phyloP scores from a whole-genome alignment of 2,797 vertebrate species.

The Discoglossus pictus region DNA sequence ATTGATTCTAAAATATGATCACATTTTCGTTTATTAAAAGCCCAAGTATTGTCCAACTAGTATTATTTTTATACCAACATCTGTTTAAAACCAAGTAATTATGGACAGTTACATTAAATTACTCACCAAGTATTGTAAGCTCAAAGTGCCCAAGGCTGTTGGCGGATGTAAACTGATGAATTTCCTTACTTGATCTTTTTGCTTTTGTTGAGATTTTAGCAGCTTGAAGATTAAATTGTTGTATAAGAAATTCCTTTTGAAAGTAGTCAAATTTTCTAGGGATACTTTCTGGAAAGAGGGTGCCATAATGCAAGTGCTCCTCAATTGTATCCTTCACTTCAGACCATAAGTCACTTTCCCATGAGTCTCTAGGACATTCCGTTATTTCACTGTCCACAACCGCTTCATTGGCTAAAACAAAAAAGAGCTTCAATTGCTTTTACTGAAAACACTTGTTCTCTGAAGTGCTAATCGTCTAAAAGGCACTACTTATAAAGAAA shows the following conservation, averaged over 20 bases:
- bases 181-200: slow-evolving; percentile 45
- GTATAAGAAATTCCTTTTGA: slow-evolving; percentile 71
- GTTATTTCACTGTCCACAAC: background rate
- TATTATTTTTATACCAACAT: background rate
- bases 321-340: slow-evolving; percentile 67
- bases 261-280: slow-evolving; percentile 74
- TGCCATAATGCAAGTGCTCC: slow-evolving; percentile 69
- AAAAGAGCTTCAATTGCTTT: slow-evolving; percentile 32
- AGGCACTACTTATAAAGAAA: too few relatives aligned
- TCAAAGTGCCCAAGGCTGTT: slow-evolving; percentile 75
- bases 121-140: slow-evolving; percentile 84
- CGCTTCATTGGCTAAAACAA: slow-evolving; percentile 52
- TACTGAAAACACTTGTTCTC: too few relatives aligned
- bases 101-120: background rate
- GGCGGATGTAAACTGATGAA: slow-evolving; percentile 57
- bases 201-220: slow-evolving; percentile 65
- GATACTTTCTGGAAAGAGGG: slow-evolving; percentile 77
- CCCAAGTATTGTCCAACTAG: too few relatives aligned
- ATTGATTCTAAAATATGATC: too few relatives aligned
- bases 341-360: slow-evolving; percentile 81
- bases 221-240: slow-evolving; percentile 78
- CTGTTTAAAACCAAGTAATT: background rate
- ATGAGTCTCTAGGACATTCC: slow-evolving; percentile 56
- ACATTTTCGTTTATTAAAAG: too few relatives aligned
- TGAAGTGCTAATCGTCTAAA: too few relatives aligned